These are phyloP conservation scores for Agrilus biguttatus DNA, from an alignment of 2,888 invertebrate genomes.

Conservation along the genomic window DNA sequence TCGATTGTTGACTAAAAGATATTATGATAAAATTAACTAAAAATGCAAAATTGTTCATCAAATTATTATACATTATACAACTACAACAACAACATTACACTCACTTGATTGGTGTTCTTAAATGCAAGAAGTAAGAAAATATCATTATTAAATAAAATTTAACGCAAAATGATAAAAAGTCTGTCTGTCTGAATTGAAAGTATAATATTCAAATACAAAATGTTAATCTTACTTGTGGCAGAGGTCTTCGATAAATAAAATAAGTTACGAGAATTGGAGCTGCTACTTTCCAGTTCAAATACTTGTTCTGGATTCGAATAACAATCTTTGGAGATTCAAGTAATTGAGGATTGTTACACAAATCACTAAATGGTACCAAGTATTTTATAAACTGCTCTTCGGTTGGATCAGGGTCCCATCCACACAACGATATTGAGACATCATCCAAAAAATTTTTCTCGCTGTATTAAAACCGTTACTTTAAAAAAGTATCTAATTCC, in stretches of 20 bases:
- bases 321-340: slow-evolving; percentile 71
- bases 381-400: slow-evolving; percentile 39
- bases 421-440: slow-evolving; percentile 66
- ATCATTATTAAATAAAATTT: not conserved
- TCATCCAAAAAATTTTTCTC: slow-evolving; percentile 37
- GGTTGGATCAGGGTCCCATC: slow-evolving; percentile 39
- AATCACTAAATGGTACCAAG: slow-evolving; percentile 44
- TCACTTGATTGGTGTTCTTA: not conserved
- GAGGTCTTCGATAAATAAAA: slow-evolving; percentile 70
- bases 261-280: slow-evolving; percentile 80
- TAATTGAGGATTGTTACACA: slow-evolving; percentile 56
- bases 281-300: slow-evolving; percentile 83
- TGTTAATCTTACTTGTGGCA: slow-evolving; percentile 51
- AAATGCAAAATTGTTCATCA: no score
- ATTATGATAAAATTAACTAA: slow-evolving; percentile 1
- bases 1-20: slow-evolving; percentile 25
- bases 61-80: no score
- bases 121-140: no score
- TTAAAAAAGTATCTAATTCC: not conserved
- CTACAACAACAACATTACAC: not conserved
- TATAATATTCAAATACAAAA: no score
- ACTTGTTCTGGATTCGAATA: slow-evolving; percentile 74
- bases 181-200: not conserved
- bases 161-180: not conserved
- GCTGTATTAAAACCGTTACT: slow-evolving; percentile 11